These are phyloP conservation scores for Neopipo cinnamomea DNA, from an alignment of 2,113 vertebrate genomes.

Conservation along the genomic window DNA sequence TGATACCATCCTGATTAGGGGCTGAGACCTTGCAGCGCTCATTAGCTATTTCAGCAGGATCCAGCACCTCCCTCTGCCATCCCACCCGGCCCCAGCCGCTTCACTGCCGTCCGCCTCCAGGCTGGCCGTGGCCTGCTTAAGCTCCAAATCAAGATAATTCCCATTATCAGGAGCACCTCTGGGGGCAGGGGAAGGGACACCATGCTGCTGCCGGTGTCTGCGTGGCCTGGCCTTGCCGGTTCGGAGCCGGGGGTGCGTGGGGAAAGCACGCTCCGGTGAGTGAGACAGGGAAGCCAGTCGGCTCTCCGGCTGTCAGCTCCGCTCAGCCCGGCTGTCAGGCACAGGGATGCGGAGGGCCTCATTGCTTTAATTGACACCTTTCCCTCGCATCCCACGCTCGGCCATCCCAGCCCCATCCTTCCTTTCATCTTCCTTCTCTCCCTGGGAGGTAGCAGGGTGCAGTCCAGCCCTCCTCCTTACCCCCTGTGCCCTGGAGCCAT, in stretches of 20 bases:
- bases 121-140: slow-evolving; percentile 75
- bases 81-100: slow-evolving; percentile 46
- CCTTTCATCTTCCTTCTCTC: slow-evolving; percentile 38
- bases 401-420: slow-evolving; percentile 12
- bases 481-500: rapidly evolving
- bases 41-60: neutral
- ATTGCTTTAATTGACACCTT: slow-evolving; percentile 93
- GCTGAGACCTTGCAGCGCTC: neutral
- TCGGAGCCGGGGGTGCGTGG: slow-evolving; percentile 47
- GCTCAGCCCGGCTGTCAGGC: slow-evolving; percentile 89
- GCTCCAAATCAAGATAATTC: slow-evolving; percentile 80
- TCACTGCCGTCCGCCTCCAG: slow-evolving; percentile 73
- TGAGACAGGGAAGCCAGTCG: slow-evolving; percentile 77
- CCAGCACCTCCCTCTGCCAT: neutral
- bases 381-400: slow-evolving; percentile 62
- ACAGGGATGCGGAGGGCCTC: slow-evolving; percentile 50
- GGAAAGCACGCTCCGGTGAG: slow-evolving; percentile 73
- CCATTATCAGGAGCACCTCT: slow-evolving; percentile 75
- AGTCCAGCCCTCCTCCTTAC: neutral
- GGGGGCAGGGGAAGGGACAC: slow-evolving; percentile 76
- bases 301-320: slow-evolving; percentile 88
- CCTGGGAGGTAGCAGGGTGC: neutral
- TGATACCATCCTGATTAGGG: neutral
- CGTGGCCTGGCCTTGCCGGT: slow-evolving; percentile 36
- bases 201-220: slow-evolving; percentile 53